Evolutionary conservation across 2,888 invertebrate genomes (phyloP).

Genomic region (Eupsilia transversa): DNA sequence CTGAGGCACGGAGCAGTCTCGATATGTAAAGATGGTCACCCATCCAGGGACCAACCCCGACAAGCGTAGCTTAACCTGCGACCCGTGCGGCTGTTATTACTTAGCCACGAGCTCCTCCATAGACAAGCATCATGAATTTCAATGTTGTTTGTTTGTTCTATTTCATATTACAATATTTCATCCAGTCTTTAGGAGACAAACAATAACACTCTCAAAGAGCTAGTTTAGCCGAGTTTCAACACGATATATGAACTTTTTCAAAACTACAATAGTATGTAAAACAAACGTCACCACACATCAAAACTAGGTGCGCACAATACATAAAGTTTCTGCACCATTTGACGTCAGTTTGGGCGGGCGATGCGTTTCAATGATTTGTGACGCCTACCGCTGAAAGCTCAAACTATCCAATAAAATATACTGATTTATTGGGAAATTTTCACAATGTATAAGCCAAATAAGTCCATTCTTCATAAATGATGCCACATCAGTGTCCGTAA

Average conservation of each 20-base stretch:
- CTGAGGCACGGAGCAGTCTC: no score
- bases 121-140: not conserved
- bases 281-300: conserved; percentile 62
- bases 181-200: not conserved
- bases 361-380: conserved; percentile 75
- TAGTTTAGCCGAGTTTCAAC: not conserved
- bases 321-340: conserved; percentile 75
- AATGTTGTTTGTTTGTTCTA: not conserved
- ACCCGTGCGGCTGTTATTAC: no score
- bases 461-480: conserved; percentile 37
- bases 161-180: not conserved
- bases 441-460: conserved; percentile 50
- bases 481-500: conserved; percentile 41
- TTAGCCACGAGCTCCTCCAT: no score
- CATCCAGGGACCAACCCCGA: no score
- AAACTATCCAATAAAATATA: conserved; percentile 71
- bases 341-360: conserved; percentile 69
- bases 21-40: no score
- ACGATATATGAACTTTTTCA: conserved; percentile 22
- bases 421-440: conserved; percentile 65
- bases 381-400: conserved; percentile 69
- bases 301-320: conserved; percentile 54
- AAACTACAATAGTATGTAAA: conserved; percentile 38
- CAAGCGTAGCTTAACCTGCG: no score
- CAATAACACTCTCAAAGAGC: not conserved